Evolutionary conservation across 2,797 vertebrate species (phyloP).

Genomic region (Halcyon leucocephala): DNA sequence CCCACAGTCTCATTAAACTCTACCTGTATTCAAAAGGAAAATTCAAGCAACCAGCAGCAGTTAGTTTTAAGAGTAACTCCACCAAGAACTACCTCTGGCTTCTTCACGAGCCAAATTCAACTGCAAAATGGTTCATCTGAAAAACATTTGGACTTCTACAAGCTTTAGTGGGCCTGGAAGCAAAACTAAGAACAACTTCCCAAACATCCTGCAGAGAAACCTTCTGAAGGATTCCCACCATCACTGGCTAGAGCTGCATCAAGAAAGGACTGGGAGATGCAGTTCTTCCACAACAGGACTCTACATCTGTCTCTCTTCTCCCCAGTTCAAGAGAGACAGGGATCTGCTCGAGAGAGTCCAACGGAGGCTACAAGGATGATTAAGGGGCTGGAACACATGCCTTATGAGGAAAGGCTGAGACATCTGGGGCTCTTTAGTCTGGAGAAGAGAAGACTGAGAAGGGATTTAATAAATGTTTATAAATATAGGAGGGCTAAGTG

Average conservation of each 20-base stretch:
- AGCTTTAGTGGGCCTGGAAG: not conserved
- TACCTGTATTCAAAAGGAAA: not conserved
- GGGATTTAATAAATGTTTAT: too few species aligned
- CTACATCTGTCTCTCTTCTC: not conserved
- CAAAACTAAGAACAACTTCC: not conserved
- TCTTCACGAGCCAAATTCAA: not conserved
- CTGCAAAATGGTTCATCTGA: not conserved
- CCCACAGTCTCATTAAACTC: not conserved
- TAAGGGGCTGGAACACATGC: too few species aligned
- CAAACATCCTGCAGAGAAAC: not conserved
- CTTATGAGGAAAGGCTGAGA: too few species aligned
- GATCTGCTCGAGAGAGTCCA: too few species aligned
- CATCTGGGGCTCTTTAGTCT: too few species aligned
- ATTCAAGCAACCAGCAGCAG: not conserved
- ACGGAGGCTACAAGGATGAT: too few species aligned
- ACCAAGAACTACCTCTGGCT: not conserved
- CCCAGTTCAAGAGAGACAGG: too few species aligned
- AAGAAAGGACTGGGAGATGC: not conserved
- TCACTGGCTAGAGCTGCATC: not conserved
- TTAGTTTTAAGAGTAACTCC: not conserved
- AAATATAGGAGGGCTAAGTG: too few species aligned
- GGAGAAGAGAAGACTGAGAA: too few species aligned
- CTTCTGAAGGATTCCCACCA: not conserved
- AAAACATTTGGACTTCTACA: not conserved
- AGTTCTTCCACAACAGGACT: not conserved